Conservation (phyloP, 2,888 invertebrate genomes). For the Habrosyne pyritoides region DNA sequence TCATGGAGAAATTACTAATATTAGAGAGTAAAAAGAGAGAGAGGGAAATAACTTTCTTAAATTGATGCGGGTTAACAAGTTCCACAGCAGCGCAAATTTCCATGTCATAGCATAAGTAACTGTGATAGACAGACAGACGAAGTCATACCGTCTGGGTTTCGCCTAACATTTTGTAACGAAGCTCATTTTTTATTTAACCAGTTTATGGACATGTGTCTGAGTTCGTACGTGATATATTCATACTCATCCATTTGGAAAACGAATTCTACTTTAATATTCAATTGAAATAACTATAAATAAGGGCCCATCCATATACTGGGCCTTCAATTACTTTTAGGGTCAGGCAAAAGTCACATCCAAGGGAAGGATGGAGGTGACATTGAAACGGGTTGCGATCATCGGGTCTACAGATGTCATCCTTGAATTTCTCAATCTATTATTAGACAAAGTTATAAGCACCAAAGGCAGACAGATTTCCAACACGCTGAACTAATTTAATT, state of each 20-base stretch:
- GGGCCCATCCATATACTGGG: background rate
- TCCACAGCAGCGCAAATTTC: no score
- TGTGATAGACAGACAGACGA: no score
- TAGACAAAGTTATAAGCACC: background rate
- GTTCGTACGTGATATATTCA: no score
- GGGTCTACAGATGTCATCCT: background rate
- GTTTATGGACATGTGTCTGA: no score
- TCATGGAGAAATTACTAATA: no score
- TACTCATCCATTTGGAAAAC: background rate
- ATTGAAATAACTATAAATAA: background rate
- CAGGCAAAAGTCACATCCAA: conserved; percentile 5
- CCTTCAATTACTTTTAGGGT: conserved; percentile 7
- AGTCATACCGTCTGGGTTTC: no score
- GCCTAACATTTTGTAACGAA: no score
- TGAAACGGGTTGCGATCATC: conserved; percentile 8
- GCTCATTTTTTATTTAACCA: no score
- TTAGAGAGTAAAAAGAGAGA: no score
- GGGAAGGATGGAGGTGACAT: conserved; percentile 2
- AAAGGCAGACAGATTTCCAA: background rate
- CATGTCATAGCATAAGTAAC: no score
- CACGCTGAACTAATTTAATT: background rate
- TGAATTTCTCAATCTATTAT: conserved; percentile 7
- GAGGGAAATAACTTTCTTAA: no score
- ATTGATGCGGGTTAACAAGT: no score
- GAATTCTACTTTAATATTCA: background rate